Evolutionary conservation across 2,113 vertebrate genomes (phyloP).

Genomic region (Merops nubicus): DNA sequence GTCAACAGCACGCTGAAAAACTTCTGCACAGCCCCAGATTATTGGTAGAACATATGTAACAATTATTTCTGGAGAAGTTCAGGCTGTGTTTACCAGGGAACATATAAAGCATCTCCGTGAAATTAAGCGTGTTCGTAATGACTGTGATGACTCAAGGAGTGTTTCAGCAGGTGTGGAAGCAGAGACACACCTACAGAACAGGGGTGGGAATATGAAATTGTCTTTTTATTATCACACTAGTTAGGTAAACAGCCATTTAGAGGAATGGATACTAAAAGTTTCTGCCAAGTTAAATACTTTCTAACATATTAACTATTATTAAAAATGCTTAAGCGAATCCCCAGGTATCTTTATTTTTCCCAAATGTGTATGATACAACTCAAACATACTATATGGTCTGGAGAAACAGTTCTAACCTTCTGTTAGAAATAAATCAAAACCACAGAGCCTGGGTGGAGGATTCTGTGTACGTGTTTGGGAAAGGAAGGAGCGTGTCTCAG

Average conservation of each 20-base stretch:
- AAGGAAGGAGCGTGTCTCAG: not conserved
- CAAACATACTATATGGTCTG: not conserved
- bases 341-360: not conserved
- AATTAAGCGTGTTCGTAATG: not conserved
- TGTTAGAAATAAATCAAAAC: not conserved
- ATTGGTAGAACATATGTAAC: not conserved
- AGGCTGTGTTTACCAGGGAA: not conserved
- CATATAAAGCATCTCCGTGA: not conserved
- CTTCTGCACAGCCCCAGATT: not conserved
- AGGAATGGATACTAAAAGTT: not conserved
- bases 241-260: not conserved
- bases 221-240: not conserved
- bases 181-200: not conserved
- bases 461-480: rapidly evolving
- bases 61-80: not conserved
- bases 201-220: not conserved
- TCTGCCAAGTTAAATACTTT: slow-evolving; percentile 25
- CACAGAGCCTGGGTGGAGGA: not conserved
- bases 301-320: not conserved
- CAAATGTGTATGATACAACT: not conserved
- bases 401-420: not conserved
- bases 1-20: not conserved
- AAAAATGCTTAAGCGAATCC: not conserved
- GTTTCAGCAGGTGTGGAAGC: not conserved
- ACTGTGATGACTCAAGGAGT: not conserved